Evolutionary conservation across 2,888 invertebrate species (phyloP).

Genomic region (Ceriagrion tenellum): DNA sequence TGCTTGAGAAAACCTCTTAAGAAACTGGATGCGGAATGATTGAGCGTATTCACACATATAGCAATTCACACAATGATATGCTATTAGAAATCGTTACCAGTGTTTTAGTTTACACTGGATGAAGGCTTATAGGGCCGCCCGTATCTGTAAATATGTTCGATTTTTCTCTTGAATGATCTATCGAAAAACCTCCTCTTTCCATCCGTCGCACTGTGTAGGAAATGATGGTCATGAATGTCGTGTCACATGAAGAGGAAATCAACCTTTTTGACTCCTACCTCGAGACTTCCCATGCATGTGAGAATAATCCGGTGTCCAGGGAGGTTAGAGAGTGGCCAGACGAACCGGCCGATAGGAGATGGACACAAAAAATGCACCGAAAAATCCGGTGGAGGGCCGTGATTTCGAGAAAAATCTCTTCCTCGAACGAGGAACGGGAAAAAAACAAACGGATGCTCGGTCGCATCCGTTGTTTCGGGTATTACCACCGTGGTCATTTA

Average conservation of each 20-base stretch:
- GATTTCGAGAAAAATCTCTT: conserved; percentile 41
- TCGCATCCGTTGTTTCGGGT: neutral
- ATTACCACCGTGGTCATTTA: neutral
- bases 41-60: no score
- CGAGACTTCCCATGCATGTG: neutral
- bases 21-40: no score
- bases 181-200: neutral
- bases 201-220: neutral
- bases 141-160: neutral
- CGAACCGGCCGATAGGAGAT: neutral
- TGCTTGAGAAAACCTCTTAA: no score
- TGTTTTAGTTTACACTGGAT: neutral
- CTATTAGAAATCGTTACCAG: no score
- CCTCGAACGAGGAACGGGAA: neutral
- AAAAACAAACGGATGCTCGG: neutral
- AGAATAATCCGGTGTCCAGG: neutral
- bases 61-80: no score
- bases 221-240: neutral
- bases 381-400: neutral
- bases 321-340: neutral
- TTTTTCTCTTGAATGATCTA: neutral
- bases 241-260: neutral
- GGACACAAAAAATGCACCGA: neutral
- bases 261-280: neutral
- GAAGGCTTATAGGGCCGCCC: neutral